A percentile compares a stretch with the other conserved stretches of the same genome.
Conservation (phyloP, 2,797 vertebrate genomes). For the Chelonia mydas region DNA sequence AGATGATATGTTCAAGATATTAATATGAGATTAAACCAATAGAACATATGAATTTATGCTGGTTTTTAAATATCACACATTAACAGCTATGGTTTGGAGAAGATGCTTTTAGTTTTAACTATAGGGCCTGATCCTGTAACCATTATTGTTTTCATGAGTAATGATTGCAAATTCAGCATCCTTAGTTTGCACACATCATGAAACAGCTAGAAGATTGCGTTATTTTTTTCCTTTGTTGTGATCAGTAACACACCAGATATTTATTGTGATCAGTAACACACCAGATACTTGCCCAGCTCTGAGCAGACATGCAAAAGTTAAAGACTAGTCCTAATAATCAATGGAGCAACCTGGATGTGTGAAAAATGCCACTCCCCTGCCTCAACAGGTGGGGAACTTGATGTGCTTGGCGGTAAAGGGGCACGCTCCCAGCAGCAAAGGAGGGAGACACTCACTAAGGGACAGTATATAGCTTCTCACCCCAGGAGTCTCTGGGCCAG, state of each 20-base stretch:
- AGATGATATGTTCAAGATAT: not conserved
- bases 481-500: too few species aligned
- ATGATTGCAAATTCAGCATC: not conserved
- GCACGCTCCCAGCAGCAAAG: too few species aligned
- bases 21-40: not conserved
- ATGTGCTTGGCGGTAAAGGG: not conserved
- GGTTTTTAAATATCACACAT: not conserved
- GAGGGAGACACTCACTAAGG: too few species aligned
- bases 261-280: not conserved
- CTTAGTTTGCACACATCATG: not conserved
- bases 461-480: too few species aligned
- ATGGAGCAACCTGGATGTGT: not conserved
- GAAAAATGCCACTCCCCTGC: not conserved
- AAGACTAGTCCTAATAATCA: not conserved
- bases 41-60: not conserved
- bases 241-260: not conserved
- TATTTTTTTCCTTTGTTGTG: not conserved
- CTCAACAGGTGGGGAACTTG: not conserved
- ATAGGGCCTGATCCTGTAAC: not conserved
- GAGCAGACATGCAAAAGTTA: not conserved
- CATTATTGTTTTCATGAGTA: not conserved
- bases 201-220: not conserved
- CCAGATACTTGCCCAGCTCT: too few species aligned
- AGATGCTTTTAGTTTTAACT: conserved; percentile 7
- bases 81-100: not conserved